Conservation (phyloP, 2,797 vertebrate genomes). For the Anisognathus igniventris region DNA sequence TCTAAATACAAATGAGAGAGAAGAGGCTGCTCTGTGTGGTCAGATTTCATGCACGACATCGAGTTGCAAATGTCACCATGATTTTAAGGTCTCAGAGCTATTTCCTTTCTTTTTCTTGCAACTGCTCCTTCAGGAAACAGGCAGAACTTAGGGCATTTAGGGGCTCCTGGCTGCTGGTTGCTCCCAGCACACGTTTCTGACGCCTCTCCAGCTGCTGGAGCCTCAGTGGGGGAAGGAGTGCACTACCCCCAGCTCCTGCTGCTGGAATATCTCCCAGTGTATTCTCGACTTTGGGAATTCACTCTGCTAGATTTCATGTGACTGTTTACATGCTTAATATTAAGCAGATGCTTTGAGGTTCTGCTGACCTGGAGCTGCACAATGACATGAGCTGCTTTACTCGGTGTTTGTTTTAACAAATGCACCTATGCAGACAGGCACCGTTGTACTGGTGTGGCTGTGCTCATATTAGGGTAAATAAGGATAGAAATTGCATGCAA, state of each 20-base stretch:
- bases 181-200: rapidly evolving
- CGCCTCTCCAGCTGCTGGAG: rapidly evolving
- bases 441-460: rapidly evolving
- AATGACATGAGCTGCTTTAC: not conserved
- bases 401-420: not conserved
- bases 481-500: not conserved
- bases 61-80: not conserved
- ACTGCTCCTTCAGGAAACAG: not conserved
- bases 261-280: not conserved
- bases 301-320: not conserved
- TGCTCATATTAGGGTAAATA: not conserved
- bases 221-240: not conserved
- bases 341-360: constrained; percentile 14
- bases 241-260: not conserved
- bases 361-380: not conserved
- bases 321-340: constrained; percentile 26
- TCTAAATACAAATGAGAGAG: not conserved
- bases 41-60: not conserved
- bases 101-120: not conserved
- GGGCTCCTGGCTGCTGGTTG: not conserved
- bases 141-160: not conserved
- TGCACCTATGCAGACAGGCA: not conserved
- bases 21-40: not conserved
- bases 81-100: not conserved
- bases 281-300: not conserved